Evolutionary conservation across 2,888 invertebrate genomes (phyloP).

Genomic region (Malacosoma neustria): DNA sequence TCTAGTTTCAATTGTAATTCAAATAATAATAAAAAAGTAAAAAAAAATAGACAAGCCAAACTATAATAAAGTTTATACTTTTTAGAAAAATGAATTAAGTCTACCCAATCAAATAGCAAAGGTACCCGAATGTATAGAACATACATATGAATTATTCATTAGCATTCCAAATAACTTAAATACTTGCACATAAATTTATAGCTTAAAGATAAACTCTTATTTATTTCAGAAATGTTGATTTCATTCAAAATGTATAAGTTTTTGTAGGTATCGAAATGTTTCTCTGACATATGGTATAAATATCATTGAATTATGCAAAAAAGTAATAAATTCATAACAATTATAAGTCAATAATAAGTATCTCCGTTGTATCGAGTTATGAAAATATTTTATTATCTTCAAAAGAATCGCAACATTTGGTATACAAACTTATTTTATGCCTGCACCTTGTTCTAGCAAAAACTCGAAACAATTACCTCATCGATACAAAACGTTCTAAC

Average conservation of each 20-base stretch:
- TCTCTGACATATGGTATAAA: background rate
- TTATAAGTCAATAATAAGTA: background rate
- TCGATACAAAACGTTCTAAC: slow-evolving; percentile 46
- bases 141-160: background rate
- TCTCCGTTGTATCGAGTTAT: background rate
- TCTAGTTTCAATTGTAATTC: no score
- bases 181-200: background rate
- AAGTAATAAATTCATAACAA: background rate
- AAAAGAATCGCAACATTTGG: slow-evolving; percentile 33
- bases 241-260: background rate
- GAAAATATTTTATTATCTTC: background rate
- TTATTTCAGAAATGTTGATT: background rate
- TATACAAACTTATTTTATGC: slow-evolving; percentile 45
- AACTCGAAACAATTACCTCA: slow-evolving; percentile 67
- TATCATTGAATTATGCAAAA: background rate
- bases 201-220: background rate
- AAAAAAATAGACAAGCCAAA: no score
- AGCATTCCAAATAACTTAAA: background rate
- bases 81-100: no score
- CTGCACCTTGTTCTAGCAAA: slow-evolving; percentile 69
- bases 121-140: no score
- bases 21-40: no score
- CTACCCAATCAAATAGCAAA: no score
- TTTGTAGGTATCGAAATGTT: background rate
- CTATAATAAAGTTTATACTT: no score